Evolutionary conservation across 2,888 invertebrate genomes (phyloP).

Genomic region (Cepaea hortensis): DNA sequence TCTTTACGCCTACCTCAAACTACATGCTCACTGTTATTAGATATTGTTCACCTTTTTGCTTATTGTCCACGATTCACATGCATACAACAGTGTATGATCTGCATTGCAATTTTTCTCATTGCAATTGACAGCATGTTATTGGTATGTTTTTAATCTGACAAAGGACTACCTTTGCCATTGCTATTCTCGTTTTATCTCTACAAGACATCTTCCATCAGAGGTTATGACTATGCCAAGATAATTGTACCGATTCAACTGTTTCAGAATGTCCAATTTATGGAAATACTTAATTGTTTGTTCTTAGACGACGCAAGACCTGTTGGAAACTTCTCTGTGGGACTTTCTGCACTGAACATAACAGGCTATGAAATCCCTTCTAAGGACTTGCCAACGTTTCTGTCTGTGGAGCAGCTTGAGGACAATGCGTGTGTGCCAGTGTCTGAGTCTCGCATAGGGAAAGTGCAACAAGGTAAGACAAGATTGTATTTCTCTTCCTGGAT

Average conservation of each 20-base stretch:
- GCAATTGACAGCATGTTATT: no score
- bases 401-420: conserved; percentile 12
- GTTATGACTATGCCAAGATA: background rate
- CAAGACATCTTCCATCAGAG: background rate
- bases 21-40: no score
- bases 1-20: no score
- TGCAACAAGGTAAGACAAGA: background rate
- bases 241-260: background rate
- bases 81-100: no score
- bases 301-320: conserved; percentile 31
- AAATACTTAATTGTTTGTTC: background rate
- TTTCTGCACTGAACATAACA: conserved; percentile 23
- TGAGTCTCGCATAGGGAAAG: conserved; percentile 22
- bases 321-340: conserved; percentile 37
- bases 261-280: no score
- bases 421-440: conserved; percentile 34
- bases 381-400: background rate
- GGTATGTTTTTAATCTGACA: no score
- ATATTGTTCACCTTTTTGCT: no score
- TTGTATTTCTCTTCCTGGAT: background rate
- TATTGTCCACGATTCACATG: no score
- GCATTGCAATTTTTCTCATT: no score
- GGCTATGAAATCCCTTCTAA: background rate
- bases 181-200: no score
- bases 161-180: no score